phyloP scores from a whole-genome alignment of 2,113 vertebrate genomes.

The Syngnathus floridae region DNA sequence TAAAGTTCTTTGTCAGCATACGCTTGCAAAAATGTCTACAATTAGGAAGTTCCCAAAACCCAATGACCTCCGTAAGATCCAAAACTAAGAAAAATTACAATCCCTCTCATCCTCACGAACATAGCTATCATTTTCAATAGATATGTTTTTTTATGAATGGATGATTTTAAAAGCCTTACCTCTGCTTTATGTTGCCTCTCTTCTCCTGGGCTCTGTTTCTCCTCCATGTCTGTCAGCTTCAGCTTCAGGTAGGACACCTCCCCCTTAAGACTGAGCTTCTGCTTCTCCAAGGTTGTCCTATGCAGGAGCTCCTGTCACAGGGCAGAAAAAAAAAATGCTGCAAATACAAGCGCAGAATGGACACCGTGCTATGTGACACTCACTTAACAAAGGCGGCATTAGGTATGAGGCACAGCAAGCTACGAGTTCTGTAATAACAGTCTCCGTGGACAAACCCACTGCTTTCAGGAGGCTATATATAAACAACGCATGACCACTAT shows the following conservation, averaged over 20 bases:
- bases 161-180: constrained; percentile 62
- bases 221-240: constrained; percentile 89
- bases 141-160: neutral
- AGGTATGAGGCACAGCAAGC: constrained; percentile 35
- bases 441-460: constrained; percentile 60
- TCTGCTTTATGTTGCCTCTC: constrained; percentile 93
- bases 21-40: neutral
- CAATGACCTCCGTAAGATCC: constrained; percentile 6
- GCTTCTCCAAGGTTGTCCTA: constrained; percentile 84
- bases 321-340: constrained; percentile 16
- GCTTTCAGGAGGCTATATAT: constrained; percentile 74
- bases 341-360: constrained; percentile 4
- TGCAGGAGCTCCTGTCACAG: constrained; percentile 83
- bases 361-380: constrained; percentile 14
- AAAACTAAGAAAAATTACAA: neutral
- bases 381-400: constrained; percentile 44
- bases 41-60: neutral
- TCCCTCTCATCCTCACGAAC: neutral
- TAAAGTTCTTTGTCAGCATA: neutral
- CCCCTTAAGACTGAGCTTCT: constrained; percentile 89
- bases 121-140: neutral
- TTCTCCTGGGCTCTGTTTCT: constrained; percentile 78
- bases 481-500: constrained; percentile 75
- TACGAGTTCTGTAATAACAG: constrained; percentile 45
- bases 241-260: constrained; percentile 93